A percentile compares a stretch with the other conserved stretches of the same genome.
phyloP scores from a whole-genome alignment of 2,888 invertebrate species.

The Zelleria hepariella region DNA sequence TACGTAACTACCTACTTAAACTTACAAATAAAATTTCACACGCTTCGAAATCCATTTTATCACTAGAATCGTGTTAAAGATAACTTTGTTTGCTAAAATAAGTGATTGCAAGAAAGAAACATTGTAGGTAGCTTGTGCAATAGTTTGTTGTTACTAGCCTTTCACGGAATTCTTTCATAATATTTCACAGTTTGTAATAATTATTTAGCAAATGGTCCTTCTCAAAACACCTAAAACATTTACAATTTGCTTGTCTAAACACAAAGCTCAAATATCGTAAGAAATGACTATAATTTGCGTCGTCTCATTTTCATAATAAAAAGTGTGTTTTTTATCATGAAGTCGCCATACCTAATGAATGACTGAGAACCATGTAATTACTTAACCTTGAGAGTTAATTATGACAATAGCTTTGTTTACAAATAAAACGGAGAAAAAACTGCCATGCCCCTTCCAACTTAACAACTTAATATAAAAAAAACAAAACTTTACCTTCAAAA shows the following conservation, averaged over 20 bases:
- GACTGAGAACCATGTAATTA: slow-evolving; percentile 1
- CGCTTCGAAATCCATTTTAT: not conserved
- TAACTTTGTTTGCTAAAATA: slow-evolving; percentile 1
- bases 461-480: not conserved
- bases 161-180: not conserved
- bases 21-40: not conserved
- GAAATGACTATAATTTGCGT: too few species aligned
- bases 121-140: not conserved
- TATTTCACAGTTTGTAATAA: not conserved
- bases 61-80: not conserved
- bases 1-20: not conserved
- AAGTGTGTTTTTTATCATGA: too few species aligned
- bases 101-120: not conserved
- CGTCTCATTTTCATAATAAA: not conserved
- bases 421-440: slow-evolving; percentile 19
- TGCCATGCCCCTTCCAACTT: slow-evolving; percentile 19
- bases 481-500: not conserved
- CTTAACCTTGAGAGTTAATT: not conserved
- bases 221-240: too few species aligned
- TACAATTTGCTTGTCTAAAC: too few species aligned
- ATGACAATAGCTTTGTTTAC: not conserved
- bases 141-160: not conserved
- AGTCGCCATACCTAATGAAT: not conserved
- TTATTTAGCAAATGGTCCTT: not conserved
- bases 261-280: too few species aligned